A percentile compares a stretch with the other conserved stretches of the same genome.
phyloP scores from a whole-genome alignment of 2,113 vertebrate genomes.

The Zosterops hypoxanthus region DNA sequence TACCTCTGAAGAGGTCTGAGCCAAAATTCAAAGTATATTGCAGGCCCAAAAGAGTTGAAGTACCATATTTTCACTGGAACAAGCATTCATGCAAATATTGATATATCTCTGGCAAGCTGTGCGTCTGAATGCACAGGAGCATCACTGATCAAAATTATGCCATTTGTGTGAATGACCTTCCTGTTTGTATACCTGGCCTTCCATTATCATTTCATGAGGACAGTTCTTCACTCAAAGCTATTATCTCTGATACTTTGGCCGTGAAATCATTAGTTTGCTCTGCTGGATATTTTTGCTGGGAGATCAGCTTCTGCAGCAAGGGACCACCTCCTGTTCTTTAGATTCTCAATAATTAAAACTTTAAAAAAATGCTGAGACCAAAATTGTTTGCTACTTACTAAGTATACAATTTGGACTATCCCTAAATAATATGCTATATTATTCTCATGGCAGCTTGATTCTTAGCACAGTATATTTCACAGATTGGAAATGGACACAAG shows the following conservation, averaged over 20 bases:
- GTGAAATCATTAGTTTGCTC: neutral
- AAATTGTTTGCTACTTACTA: neutral
- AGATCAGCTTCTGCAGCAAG: neutral
- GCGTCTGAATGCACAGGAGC: neutral
- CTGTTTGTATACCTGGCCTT: neutral
- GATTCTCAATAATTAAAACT: neutral
- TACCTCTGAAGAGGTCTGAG: neutral
- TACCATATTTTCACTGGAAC: neutral
- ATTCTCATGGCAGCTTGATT: neutral
- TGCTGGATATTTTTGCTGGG: neutral
- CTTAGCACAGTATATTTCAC: neutral
- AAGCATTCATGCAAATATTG: neutral
- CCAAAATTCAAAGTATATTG: neutral
- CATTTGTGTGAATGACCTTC: neutral
- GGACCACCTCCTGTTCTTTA: neutral
- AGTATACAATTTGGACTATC: neutral
- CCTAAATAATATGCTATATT: neutral
- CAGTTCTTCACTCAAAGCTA: neutral
- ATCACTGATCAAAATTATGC: neutral
- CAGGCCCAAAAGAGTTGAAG: neutral
- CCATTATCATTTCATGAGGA: neutral
- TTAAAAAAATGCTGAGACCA: neutral
- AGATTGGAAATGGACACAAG: neutral
- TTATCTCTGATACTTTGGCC: rapidly evolving
- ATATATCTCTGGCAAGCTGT: neutral